Conservation (phyloP, 2,888 invertebrate genomes). For the Pyrgus malvae region DNA sequence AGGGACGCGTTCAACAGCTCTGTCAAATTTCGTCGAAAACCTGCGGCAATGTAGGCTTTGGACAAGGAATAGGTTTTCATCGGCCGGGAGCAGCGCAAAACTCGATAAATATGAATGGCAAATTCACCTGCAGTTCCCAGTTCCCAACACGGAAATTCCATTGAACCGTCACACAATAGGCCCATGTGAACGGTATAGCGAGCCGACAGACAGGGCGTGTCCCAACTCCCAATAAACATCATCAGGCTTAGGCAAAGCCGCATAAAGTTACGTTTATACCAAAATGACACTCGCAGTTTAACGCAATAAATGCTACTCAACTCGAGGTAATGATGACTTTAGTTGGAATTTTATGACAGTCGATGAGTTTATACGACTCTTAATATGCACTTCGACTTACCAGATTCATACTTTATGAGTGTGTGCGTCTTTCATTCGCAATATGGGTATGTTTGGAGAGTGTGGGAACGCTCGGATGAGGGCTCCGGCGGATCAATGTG, state of each 20-base stretch:
- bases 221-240: constrained; percentile 7
- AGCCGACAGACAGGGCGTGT: constrained; percentile 33
- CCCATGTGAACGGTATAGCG: constrained; percentile 36
- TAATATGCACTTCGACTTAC: constrained; percentile 13
- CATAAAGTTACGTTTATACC: constrained; percentile 2
- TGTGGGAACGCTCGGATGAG: constrained; percentile 39
- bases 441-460: constrained; percentile 23
- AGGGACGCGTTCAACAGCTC: neutral
- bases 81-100: neutral
- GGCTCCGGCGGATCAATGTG: constrained; percentile 5
- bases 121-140: constrained; percentile 33
- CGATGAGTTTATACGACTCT: constrained; percentile 4
- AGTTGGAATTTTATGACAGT: constrained; percentile 2
- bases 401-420: constrained; percentile 3
- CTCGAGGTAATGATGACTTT: neutral
- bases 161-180: constrained; percentile 40
- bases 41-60: neutral
- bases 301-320: neutral
- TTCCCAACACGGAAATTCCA: constrained; percentile 39
- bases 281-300: neutral
- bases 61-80: constrained; percentile 5
- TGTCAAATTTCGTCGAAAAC: neutral
- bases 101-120: constrained; percentile 23
- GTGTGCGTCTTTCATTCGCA: constrained; percentile 9
- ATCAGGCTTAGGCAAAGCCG: neutral